Conservation (phyloP, 2,888 invertebrate species). For the Calliopum simillimum region DNA sequence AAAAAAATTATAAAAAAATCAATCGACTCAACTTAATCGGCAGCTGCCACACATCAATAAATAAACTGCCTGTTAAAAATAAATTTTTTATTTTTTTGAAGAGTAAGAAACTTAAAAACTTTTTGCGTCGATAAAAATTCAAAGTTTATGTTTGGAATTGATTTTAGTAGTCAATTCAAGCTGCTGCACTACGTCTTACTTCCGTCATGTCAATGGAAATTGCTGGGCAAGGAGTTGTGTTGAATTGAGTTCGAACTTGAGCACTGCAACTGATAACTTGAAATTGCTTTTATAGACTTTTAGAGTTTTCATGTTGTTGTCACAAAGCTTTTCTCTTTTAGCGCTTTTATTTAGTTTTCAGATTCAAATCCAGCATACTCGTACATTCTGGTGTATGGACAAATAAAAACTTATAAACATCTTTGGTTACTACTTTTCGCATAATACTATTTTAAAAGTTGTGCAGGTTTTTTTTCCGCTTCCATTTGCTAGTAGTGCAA, state of each 20-base stretch:
- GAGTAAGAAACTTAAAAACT: too few species aligned
- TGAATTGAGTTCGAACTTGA: background rate
- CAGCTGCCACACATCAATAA: background rate
- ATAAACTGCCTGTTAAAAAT: too few species aligned
- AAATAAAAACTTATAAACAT: too few species aligned
- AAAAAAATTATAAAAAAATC: background rate
- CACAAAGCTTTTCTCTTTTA: background rate
- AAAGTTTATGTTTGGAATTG: too few species aligned
- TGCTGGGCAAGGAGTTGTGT: too few species aligned
- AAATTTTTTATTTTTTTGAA: too few species aligned
- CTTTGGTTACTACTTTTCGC: background rate
- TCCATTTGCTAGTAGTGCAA: background rate
- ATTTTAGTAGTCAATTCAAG: too few species aligned
- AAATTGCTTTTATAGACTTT: slow-evolving; percentile 6
- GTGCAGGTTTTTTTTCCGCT: background rate
- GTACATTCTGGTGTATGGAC: too few species aligned
- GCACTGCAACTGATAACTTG: slow-evolving; percentile 16
- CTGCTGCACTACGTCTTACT: too few species aligned
- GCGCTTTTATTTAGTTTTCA: background rate
- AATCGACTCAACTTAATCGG: background rate
- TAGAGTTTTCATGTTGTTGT: background rate
- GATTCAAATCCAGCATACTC: background rate
- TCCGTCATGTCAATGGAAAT: too few species aligned
- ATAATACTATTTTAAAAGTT: slow-evolving; percentile 13
- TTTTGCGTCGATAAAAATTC: too few species aligned